phyloP scores from a whole-genome alignment of 1,140 invertebrate species.

The Cyclina sinensis region DNA sequence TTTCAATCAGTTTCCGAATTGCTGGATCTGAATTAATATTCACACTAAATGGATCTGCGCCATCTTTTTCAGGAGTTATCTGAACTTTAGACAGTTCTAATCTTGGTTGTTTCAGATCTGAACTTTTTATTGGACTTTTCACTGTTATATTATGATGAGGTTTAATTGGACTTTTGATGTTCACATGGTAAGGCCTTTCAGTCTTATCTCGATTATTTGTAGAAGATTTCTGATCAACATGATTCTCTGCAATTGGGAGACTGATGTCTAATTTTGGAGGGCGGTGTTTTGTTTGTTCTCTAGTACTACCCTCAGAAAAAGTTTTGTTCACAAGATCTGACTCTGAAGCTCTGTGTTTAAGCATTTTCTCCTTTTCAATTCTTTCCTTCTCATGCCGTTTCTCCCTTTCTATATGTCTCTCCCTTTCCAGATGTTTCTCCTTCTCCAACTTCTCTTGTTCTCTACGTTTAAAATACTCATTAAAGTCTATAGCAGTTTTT shows the following conservation, averaged over 20 bases:
- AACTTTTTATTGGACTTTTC: constrained; percentile 68
- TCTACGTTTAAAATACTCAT: constrained; percentile 45
- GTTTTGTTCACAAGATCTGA: constrained; percentile 51
- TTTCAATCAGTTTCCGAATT: constrained; percentile 43
- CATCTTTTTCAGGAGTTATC: constrained; percentile 64
- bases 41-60: constrained; percentile 55
- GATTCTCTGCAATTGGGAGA: constrained; percentile 29
- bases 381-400: constrained; percentile 37
- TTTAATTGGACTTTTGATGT: constrained; percentile 68
- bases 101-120: constrained; percentile 62
- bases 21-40: constrained; percentile 65
- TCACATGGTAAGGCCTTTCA: constrained; percentile 58
- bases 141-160: constrained; percentile 67
- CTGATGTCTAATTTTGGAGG: constrained; percentile 65
- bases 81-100: constrained; percentile 65
- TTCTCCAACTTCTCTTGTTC: constrained; percentile 52
- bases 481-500: constrained; percentile 60
- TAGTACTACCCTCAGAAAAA: constrained; percentile 33
- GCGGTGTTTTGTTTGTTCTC: constrained; percentile 43
- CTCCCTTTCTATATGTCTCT: constrained; percentile 11
- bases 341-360: constrained; percentile 21
- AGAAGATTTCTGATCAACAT: background rate
- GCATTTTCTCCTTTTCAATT: constrained; percentile 17
- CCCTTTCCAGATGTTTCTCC: constrained; percentile 37
- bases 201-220: constrained; percentile 2